Conservation (phyloP, 2,888 invertebrate genomes). For the Trissolcus japonicus region DNA sequence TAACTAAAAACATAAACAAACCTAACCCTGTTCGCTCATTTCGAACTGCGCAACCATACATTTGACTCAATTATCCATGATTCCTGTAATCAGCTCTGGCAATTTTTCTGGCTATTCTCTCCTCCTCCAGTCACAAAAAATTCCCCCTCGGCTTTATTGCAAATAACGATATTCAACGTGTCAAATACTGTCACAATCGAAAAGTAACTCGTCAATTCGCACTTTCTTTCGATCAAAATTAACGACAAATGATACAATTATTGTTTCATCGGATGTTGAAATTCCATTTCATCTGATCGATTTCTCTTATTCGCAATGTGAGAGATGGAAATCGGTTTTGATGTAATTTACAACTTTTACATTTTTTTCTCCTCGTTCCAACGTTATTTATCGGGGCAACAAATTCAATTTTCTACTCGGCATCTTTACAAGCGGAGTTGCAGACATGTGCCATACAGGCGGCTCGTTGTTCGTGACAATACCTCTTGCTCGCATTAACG, state of each 20-base stretch:
- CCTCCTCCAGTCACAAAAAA: slow-evolving; percentile 1
- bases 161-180: slow-evolving; percentile 8
- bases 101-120: slow-evolving; percentile 8
- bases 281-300: neutral
- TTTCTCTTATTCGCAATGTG: neutral
- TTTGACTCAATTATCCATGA: slow-evolving; percentile 37
- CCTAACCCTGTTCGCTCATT: slow-evolving; percentile 22
- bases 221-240: too few species aligned
- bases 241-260: too few species aligned
- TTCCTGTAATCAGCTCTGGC: slow-evolving; percentile 28
- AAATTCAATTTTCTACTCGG: slow-evolving; percentile 70
- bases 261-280: too few species aligned
- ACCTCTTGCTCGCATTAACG: slow-evolving; percentile 42
- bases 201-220: too few species aligned
- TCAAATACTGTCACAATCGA: too few species aligned
- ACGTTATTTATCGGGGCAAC: slow-evolving; percentile 12
- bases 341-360: neutral
- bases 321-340: neutral
- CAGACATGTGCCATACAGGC: slow-evolving; percentile 60
- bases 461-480: slow-evolving; percentile 68
- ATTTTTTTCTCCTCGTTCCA: neutral
- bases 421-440: slow-evolving; percentile 43
- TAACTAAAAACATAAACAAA: slow-evolving; percentile 24
- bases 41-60: slow-evolving; percentile 24
- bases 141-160: neutral